These are phyloP conservation scores for Callosobruchus maculatus DNA, from an alignment of 2,888 invertebrate species.

Conservation along the genomic window DNA sequence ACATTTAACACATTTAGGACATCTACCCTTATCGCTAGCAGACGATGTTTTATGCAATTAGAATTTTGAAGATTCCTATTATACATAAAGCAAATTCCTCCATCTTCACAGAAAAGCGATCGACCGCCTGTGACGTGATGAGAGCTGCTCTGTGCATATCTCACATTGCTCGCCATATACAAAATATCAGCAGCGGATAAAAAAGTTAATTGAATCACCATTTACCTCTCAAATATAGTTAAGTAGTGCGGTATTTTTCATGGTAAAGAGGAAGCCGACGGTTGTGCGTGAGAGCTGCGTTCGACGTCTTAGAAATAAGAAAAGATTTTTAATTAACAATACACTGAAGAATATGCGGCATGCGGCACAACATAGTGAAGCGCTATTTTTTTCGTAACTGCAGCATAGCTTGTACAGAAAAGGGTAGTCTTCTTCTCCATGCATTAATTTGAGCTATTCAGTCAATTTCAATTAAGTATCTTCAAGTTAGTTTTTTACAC, in stretches of 20 bases:
- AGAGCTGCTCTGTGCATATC: background rate
- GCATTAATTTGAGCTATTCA: background rate
- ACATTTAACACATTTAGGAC: no score
- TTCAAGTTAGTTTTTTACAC: background rate
- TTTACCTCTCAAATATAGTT: background rate
- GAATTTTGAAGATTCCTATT: no score
- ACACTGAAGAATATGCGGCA: background rate
- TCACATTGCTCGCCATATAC: background rate
- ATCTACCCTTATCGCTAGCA: no score
- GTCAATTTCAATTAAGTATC: background rate
- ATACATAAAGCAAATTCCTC: no score
- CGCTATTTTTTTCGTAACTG: background rate
- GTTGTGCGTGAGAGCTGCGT: background rate
- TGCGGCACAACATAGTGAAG: background rate
- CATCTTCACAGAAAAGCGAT: background rate
- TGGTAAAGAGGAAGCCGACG: background rate
- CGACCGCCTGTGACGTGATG: background rate
- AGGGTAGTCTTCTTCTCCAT: background rate
- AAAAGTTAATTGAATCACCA: background rate
- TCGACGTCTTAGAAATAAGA: background rate
- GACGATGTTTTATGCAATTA: no score
- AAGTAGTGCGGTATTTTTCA: background rate
- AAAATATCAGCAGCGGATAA: background rate
- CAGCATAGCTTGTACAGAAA: background rate
- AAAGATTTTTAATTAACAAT: background rate